Evolutionary conservation across 2,113 vertebrate genomes (phyloP).

Genomic region (Trogon melanurus): DNA sequence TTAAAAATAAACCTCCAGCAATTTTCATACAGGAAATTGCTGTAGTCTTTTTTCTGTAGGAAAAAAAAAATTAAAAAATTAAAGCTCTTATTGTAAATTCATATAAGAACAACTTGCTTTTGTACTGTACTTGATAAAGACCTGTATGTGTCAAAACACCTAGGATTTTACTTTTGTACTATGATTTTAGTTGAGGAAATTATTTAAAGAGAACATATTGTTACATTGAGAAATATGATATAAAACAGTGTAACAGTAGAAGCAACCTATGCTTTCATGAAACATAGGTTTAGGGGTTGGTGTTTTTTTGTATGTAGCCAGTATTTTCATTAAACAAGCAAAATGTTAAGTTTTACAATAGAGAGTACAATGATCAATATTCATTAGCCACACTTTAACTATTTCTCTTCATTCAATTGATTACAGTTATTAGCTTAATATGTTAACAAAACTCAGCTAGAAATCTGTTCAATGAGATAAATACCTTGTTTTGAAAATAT

Average conservation of each 20-base stretch:
- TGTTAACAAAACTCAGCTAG: not conserved
- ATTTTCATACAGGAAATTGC: constrained; percentile 23
- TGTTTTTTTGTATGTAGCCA: not conserved
- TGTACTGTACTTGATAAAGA: not conserved
- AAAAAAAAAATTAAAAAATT: not conserved
- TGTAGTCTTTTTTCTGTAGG: not conserved
- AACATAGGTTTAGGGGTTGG: not conserved
- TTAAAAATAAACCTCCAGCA: constrained; percentile 52
- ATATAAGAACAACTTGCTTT: not conserved
- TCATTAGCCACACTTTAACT: not conserved
- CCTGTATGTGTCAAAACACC: not conserved
- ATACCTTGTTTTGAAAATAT: not conserved
- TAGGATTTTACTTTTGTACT: not conserved
- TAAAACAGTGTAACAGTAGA: not conserved
- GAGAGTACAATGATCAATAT: not conserved
- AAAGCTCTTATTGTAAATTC: not conserved
- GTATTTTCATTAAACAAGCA: not conserved
- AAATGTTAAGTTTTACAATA: not conserved
- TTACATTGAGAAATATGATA: not conserved
- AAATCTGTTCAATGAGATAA: not conserved
- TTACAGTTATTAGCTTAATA: not conserved
- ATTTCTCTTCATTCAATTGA: not conserved
- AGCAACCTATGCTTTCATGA: not conserved
- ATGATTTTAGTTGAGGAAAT: not conserved
- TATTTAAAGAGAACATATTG: not conserved